Conservation (phyloP, 53 echinoderm and acorn worm genomes). For the Mesocentrotus franciscanus region DNA sequence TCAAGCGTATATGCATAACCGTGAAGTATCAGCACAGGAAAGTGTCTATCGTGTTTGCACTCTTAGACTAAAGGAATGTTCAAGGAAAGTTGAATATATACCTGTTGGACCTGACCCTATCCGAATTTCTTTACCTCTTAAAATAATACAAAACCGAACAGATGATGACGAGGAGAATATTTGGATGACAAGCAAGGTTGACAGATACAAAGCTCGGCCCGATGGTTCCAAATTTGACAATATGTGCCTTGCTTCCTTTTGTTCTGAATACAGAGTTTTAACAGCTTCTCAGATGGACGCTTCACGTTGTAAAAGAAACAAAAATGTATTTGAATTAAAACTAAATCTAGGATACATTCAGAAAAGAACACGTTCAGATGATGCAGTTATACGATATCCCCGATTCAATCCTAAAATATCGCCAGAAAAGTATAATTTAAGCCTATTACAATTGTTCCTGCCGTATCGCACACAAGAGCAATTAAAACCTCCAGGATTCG, state of each 20-base stretch:
- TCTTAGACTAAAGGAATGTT: conserved; percentile 70
- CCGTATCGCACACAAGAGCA: conserved; percentile 62
- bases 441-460: conserved; percentile 69
- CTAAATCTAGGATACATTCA: conserved; percentile 38
- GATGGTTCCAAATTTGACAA: conserved; percentile 1
- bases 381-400: too few species aligned
- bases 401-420: too few species aligned
- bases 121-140: conserved; percentile 75
- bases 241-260: conserved; percentile 75
- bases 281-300: not conserved
- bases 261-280: conserved; percentile 59
- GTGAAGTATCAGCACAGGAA: conserved; percentile 70
- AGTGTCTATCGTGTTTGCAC: conserved; percentile 68
- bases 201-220: conserved; percentile 72
- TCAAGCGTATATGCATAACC: conserved; percentile 68
- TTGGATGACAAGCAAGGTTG: conserved; percentile 68
- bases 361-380: not conserved
- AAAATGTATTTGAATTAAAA: conserved; percentile 17
- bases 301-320: not conserved
- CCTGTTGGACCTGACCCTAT: conserved; percentile 74
- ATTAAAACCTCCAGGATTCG: conserved; percentile 60
- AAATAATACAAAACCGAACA: conserved; percentile 65
- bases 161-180: conserved; percentile 55
- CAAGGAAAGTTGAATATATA: conserved; percentile 78
- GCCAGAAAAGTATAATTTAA: not conserved